These are phyloP conservation scores for Thamnaconus septentrionalis DNA, from an alignment of 2,113 vertebrate genomes.

Conservation along the genomic window DNA sequence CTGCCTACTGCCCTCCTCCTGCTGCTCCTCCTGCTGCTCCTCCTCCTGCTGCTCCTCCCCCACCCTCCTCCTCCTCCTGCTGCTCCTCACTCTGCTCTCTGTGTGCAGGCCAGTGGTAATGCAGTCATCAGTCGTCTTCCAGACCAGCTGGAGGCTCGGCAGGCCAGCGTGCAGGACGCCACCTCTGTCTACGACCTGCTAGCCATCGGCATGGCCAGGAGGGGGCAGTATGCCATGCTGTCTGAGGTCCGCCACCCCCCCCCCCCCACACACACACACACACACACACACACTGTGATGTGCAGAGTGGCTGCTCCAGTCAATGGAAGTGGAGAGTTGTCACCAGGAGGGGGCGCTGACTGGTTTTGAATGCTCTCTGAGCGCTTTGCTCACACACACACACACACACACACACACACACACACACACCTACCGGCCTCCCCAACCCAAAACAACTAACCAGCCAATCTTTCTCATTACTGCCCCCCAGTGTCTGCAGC, in stretches of 20 bases:
- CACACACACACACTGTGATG: neutral
- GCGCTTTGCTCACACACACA: constrained; percentile 1
- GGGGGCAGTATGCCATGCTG: constrained; percentile 96
- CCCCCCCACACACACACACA: neutral
- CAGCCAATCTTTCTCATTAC: constrained; percentile 14
- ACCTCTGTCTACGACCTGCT: constrained; percentile 93
- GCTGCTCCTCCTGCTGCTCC: too few species aligned
- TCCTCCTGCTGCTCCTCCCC: neutral
- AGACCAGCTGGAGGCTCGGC: constrained; percentile 86
- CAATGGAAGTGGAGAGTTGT: too few species aligned
- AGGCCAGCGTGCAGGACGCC: constrained; percentile 85
- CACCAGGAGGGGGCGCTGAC: too few species aligned
- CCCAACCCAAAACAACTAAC: too few species aligned
- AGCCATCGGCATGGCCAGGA: constrained; percentile 93
- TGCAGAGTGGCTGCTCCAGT: too few species aligned
- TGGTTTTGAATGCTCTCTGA: too few species aligned
- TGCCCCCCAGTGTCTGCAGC: constrained; percentile 87
- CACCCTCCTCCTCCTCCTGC: neutral
- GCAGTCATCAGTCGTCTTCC: constrained; percentile 93
- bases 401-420: neutral
- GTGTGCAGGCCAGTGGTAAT: constrained; percentile 85
- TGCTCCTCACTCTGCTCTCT: constrained; percentile 16
- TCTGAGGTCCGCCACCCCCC: constrained; percentile 83
- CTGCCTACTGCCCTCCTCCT: neutral
- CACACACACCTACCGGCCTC: too few species aligned